Percentiles rank a stretch among this genome's conserved stretches.
These are phyloP conservation scores for Pampusana beccarii DNA, from an alignment of 2,113 vertebrate genomes.

Conservation along the genomic window DNA sequence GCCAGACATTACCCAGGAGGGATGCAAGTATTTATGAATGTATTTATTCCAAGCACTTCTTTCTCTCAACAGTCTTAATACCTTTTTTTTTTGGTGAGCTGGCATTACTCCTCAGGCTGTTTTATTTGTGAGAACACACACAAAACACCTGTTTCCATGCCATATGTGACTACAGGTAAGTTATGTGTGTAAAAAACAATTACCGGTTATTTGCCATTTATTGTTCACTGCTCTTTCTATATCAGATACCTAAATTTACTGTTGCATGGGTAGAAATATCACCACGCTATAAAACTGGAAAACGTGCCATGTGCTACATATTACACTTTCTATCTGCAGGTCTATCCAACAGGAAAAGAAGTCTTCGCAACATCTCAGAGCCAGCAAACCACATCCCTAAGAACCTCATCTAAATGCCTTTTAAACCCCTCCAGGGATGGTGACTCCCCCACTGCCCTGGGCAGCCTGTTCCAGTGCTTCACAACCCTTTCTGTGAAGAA, in stretches of 20 bases:
- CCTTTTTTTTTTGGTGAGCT: background rate
- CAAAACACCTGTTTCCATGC: background rate
- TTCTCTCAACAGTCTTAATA: background rate
- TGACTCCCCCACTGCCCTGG: too few species aligned
- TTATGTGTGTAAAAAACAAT: background rate
- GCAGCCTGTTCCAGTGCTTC: too few species aligned
- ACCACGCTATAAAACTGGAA: background rate
- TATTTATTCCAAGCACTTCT: background rate
- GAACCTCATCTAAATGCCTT: too few species aligned
- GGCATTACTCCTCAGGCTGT: background rate
- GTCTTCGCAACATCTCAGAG: background rate
- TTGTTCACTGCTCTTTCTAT: background rate
- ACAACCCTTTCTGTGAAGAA: too few species aligned
- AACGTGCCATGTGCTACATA: rapidly evolving
- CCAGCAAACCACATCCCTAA: background rate
- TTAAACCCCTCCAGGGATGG: too few species aligned
- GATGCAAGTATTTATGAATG: background rate
- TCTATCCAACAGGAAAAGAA: background rate
- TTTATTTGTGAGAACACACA: background rate
- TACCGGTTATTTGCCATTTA: background rate
- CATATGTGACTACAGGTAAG: background rate
- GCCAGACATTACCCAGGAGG: background rate
- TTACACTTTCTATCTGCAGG: background rate
- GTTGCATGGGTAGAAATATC: background rate
- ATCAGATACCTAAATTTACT: background rate